Percentiles rank a stretch among this genome's conserved stretches.
phyloP scores from a whole-genome alignment of 2,888 invertebrate species.

The Noctua comes region DNA sequence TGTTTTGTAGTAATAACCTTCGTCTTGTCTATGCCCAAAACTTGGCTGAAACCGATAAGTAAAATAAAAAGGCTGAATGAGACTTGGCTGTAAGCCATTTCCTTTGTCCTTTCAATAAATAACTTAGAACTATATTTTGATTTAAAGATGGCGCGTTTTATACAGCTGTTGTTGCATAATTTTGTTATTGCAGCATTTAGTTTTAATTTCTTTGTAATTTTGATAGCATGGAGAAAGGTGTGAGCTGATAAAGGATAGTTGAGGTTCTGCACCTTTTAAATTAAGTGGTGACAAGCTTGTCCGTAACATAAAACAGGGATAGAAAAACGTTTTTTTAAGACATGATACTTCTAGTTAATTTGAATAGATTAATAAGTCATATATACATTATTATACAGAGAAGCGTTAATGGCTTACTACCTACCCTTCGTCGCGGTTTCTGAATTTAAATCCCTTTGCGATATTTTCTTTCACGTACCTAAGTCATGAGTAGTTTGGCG shows the following conservation, averaged over 20 bases:
- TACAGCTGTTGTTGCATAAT: constrained; percentile 57
- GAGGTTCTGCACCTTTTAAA: constrained; percentile 41
- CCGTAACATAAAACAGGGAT: background rate
- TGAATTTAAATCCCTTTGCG: too few relatives aligned
- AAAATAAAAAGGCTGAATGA: constrained; percentile 66
- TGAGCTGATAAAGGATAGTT: background rate
- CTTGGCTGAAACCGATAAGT: constrained; percentile 66
- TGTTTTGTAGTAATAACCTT: constrained; percentile 80
- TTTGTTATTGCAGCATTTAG: constrained; percentile 34
- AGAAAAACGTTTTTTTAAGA: background rate
- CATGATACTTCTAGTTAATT: background rate
- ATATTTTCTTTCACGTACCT: too few relatives aligned
- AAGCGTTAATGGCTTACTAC: background rate
- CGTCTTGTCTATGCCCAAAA: constrained; percentile 70
- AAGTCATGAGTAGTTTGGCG: too few relatives aligned
- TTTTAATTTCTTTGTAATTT: constrained; percentile 49
- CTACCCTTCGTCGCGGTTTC: background rate
- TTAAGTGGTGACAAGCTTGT: background rate
- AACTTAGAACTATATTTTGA: constrained; percentile 58
- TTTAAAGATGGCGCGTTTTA: constrained; percentile 63
- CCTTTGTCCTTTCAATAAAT: constrained; percentile 54
- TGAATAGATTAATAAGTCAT: background rate
- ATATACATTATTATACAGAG: background rate
- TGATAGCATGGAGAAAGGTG: constrained; percentile 34
- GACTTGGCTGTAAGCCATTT: constrained; percentile 69